Conservation (phyloP, 2,113 vertebrate species). For the Equus przewalskii region DNA sequence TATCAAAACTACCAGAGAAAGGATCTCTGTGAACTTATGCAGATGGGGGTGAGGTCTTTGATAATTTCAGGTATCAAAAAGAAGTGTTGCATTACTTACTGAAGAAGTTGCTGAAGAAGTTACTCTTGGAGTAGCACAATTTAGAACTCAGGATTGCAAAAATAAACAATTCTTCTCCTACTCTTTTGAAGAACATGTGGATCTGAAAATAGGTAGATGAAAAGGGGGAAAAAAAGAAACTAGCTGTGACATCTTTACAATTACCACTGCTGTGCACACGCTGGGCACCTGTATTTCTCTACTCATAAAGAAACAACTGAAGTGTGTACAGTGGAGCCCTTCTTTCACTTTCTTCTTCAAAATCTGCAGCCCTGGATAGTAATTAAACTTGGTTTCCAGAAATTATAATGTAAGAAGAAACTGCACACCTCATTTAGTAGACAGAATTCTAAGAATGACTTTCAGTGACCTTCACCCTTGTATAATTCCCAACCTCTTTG, state of each 20-base stretch:
- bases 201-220: neutral
- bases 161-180: neutral
- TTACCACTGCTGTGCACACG: neutral
- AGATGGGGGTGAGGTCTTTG: neutral
- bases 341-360: neutral
- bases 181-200: no score
- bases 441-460: neutral
- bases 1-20: neutral
- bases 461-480: accelerated
- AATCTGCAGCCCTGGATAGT: neutral
- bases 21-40: neutral
- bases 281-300: neutral
- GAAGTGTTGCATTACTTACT: neutral
- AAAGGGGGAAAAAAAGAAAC: neutral
- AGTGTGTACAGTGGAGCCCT: accelerated
- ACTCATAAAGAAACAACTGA: neutral
- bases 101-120: neutral
- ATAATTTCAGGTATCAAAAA: neutral
- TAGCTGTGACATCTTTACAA: neutral
- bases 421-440: neutral
- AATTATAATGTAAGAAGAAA: neutral
- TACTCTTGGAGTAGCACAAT: neutral
- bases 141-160: neutral
- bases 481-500: neutral
- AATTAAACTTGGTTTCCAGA: neutral